Conservation (phyloP, 1,140 invertebrate species). For the Macrobrachium rosenbergii region DNA sequence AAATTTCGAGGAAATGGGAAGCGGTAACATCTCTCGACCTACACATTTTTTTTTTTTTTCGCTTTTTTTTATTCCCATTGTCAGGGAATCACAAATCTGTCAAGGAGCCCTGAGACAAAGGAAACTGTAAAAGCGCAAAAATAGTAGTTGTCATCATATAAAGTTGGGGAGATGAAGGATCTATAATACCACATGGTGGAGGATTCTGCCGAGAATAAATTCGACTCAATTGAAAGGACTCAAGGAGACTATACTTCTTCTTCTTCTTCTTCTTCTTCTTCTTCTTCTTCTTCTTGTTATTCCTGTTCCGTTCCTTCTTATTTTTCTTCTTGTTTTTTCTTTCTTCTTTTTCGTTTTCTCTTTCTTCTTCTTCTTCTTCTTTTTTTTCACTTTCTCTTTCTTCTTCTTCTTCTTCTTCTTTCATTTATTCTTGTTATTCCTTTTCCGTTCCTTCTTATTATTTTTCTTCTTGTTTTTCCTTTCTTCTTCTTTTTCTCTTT, state of each 20-base stretch:
- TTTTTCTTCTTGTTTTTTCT: no score
- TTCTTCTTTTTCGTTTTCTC: no score
- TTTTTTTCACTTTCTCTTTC: no score
- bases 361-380: no score
- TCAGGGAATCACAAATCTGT: constrained; percentile 59
- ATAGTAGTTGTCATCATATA: constrained; percentile 63
- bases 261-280: no score
- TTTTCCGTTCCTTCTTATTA: no score
- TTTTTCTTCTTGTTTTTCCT: no score
- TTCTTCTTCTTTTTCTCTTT: no score
- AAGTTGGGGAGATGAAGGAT: constrained; percentile 36
- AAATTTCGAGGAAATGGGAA: not conserved
- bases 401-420: no score
- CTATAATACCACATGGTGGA: constrained; percentile 36
- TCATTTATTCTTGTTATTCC: no score
- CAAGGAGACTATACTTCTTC: not conserved
- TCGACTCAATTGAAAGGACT: constrained; percentile 8
- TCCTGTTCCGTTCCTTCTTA: no score
- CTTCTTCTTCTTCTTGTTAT: no score
- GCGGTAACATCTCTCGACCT: constrained; percentile 3
- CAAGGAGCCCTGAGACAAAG: constrained; percentile 59
- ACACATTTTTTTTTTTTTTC: not conserved
- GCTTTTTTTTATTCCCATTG: not conserved
- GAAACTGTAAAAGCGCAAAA: constrained; percentile 63
- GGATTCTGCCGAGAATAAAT: not conserved